phyloP scores from a whole-genome alignment of 2,797 vertebrate genomes.

The Nannoperca australis region DNA sequence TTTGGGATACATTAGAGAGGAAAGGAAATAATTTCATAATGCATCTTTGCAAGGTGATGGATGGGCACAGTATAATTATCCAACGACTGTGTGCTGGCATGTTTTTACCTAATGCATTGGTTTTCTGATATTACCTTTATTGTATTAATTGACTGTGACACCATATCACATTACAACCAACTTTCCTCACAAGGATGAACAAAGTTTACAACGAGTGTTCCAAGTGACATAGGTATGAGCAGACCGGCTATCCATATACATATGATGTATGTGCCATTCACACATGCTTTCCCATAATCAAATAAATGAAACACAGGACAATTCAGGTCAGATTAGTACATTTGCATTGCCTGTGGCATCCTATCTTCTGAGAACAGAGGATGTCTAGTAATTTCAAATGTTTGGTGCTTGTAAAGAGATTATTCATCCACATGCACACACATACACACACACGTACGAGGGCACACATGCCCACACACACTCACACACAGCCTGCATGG shows the following conservation, averaged over 20 bases:
- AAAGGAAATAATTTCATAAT: slow-evolving; percentile 63
- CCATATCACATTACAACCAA: neutral
- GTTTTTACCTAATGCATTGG: slow-evolving; percentile 41
- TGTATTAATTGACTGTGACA: slow-evolving; percentile 7
- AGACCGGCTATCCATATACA: neutral
- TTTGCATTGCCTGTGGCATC: slow-evolving; percentile 46
- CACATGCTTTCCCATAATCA: neutral
- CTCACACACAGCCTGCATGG: slow-evolving; percentile 4
- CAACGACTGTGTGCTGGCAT: slow-evolving; percentile 38
- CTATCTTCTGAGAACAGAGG: slow-evolving; percentile 56
- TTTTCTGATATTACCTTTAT: slow-evolving; percentile 19
- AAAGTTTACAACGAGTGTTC: neutral
- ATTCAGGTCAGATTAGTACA: slow-evolving; percentile 56
- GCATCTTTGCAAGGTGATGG: slow-evolving; percentile 55
- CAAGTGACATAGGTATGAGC: neutral
- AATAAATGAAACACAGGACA: slow-evolving; percentile 19
- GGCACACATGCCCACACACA: slow-evolving; percentile 3
- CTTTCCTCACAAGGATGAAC: neutral
- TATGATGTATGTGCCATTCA: neutral
- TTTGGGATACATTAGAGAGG: slow-evolving; percentile 77
- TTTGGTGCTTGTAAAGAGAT: slow-evolving; percentile 68
- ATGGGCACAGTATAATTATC: slow-evolving; percentile 42
- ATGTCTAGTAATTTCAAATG: slow-evolving; percentile 66
- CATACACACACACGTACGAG: neutral
- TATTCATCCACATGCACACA: slow-evolving; percentile 47